phyloP scores from a whole-genome alignment of 1,140 invertebrate genomes.

The Wasmannia auropunctata region DNA sequence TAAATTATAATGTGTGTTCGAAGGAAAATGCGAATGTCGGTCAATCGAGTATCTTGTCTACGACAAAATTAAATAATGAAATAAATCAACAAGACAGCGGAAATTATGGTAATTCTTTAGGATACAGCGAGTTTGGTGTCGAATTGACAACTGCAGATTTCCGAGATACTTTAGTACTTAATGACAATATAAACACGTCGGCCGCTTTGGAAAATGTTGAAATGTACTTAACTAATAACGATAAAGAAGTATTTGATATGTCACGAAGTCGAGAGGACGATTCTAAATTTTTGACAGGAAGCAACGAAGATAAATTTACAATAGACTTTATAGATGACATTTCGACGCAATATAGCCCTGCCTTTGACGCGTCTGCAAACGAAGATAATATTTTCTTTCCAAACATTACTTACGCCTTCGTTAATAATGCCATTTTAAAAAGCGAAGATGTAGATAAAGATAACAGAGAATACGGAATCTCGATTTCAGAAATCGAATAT shows the following conservation, averaged over 20 bases:
- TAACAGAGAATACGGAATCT: neutral
- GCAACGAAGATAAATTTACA: neutral
- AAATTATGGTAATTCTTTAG: neutral
- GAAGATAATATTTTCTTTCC: neutral
- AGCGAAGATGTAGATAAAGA: neutral
- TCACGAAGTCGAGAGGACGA: neutral
- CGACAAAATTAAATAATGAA: neutral
- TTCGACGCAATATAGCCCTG: neutral
- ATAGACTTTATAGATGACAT: neutral
- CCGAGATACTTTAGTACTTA: neutral
- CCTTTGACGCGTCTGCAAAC: neutral
- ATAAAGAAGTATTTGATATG: neutral
- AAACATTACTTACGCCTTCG: neutral
- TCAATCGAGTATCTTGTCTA: neutral
- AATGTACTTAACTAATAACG: neutral
- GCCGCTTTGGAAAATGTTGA: neutral
- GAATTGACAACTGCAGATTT: neutral
- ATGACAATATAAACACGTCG: neutral
- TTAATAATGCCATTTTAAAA: conserved; percentile 7
- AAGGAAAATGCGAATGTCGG: neutral
- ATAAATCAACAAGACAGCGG: neutral
- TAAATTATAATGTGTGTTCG: neutral
- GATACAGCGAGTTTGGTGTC: neutral
- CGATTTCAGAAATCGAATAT: neutral
- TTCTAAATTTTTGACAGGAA: neutral